A percentile compares a stretch with the other conserved stretches of the same genome.
phyloP scores from a whole-genome alignment of 2,888 invertebrate species.

The Caenorhabditis panamensis region DNA sequence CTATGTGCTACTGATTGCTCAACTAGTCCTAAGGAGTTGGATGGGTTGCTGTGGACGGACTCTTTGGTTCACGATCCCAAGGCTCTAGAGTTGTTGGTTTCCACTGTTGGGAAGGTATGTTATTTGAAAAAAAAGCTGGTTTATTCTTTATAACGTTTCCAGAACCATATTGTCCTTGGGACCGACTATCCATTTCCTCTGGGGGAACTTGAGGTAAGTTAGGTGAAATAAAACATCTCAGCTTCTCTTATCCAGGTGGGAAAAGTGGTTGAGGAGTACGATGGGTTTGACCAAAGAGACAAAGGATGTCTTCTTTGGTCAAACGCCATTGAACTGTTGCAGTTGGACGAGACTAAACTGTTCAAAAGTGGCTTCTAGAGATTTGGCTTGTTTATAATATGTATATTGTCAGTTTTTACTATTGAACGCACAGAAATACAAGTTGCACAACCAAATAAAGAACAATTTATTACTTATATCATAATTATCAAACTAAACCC shows the following conservation, averaged over 20 bases:
- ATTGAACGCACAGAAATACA: too few species aligned
- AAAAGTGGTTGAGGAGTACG: slow-evolving; percentile 67
- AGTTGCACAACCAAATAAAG: neutral
- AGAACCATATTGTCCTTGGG: slow-evolving; percentile 84
- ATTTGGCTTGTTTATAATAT: neutral
- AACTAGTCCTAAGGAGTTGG: slow-evolving; percentile 81
- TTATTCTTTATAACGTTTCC: slow-evolving; percentile 19
- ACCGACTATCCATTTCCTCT: slow-evolving; percentile 85
- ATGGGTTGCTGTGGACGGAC: slow-evolving; percentile 83
- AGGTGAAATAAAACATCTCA: too few species aligned
- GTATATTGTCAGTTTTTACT: too few species aligned
- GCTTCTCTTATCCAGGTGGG: slow-evolving; percentile 57
- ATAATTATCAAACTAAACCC: slow-evolving; percentile 7
- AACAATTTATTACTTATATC: neutral
- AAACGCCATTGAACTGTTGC: slow-evolving; percentile 72
- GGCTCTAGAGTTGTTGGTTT: slow-evolving; percentile 83
- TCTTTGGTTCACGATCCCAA: slow-evolving; percentile 83
- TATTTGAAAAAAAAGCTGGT: neutral
- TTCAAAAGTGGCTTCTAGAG: slow-evolving; percentile 17
- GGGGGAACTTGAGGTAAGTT: slow-evolving; percentile 83
- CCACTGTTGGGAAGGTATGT: slow-evolving; percentile 83
- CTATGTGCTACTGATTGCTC: slow-evolving; percentile 83
- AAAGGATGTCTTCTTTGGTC: slow-evolving; percentile 72
- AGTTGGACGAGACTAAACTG: slow-evolving; percentile 65
- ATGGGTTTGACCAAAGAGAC: slow-evolving; percentile 36